Evolutionary conservation across 1,140 invertebrate genomes (phyloP).

Genomic region (Thaumetopoea pityocampa): DNA sequence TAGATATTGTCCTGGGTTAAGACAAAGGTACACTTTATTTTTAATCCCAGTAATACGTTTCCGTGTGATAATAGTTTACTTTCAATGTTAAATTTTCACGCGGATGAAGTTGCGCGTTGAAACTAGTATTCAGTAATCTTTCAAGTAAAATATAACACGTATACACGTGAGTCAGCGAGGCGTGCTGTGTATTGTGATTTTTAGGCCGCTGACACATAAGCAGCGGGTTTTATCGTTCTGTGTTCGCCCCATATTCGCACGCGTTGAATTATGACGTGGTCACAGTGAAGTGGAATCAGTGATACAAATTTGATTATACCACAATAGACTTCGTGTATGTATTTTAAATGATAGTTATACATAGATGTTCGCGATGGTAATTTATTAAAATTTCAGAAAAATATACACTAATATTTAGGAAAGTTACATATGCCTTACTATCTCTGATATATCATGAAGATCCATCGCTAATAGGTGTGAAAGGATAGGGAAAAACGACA

Average conservation of each 20-base stretch:
- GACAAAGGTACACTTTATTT: too few species aligned
- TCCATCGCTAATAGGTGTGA: too few species aligned
- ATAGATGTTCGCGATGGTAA: too few species aligned
- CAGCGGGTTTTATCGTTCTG: conserved; percentile 5
- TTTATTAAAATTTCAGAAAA: too few species aligned
- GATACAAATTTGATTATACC: background rate
- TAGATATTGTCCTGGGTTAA: too few species aligned
- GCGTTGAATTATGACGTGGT: conserved; percentile 8
- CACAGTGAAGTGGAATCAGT: background rate
- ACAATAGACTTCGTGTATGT: background rate
- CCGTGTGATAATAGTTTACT: too few species aligned
- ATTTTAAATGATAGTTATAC: background rate
- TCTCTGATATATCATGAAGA: too few species aligned
- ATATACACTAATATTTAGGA: too few species aligned
- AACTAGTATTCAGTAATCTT: background rate
- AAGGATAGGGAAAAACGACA: too few species aligned
- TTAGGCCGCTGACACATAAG: background rate
- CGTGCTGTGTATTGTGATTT: conserved; percentile 14
- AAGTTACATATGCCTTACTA: too few species aligned
- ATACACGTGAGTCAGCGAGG: background rate
- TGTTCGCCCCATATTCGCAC: background rate
- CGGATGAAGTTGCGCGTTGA: background rate
- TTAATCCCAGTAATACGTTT: too few species aligned
- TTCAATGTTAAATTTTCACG: too few species aligned
- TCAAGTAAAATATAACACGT: background rate